phyloP scores from a whole-genome alignment of 92 coral and sea anemone species.

The Epizoanthus fatuus region DNA sequence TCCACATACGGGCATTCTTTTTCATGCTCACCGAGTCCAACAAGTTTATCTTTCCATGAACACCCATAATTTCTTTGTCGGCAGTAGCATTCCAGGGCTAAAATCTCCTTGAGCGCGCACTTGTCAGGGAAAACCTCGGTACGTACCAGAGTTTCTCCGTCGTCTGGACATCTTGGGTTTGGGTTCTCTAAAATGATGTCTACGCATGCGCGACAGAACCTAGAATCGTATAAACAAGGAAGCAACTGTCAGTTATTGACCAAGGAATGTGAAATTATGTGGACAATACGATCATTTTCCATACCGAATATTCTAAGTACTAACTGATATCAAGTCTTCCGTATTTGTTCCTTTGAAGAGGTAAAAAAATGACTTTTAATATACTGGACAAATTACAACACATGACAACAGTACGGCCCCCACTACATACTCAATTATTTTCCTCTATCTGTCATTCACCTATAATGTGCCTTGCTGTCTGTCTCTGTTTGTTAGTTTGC shows the following conservation, averaged over 20 bases:
- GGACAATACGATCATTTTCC: too few species aligned
- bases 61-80: slow-evolving; percentile 77
- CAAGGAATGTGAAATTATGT: not conserved
- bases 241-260: not conserved
- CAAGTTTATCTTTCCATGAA: slow-evolving; percentile 77
- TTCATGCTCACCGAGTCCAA: slow-evolving; percentile 53
- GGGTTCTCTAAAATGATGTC: slow-evolving; percentile 48
- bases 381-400: too few species aligned
- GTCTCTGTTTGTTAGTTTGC: too few species aligned
- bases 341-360: too few species aligned
- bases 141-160: slow-evolving; percentile 52
- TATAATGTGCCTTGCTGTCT: too few species aligned
- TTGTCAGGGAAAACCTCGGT: slow-evolving; percentile 75
- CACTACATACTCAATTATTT: too few species aligned
- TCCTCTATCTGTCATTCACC: too few species aligned
- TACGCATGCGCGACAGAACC: slow-evolving; percentile 71
- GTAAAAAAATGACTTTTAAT: too few species aligned
- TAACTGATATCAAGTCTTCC: too few species aligned
- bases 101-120: slow-evolving; percentile 81
- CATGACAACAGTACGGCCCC: too few species aligned
- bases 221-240: slow-evolving; percentile 29
- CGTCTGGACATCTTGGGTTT: slow-evolving; percentile 79
- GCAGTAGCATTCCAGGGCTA: slow-evolving; percentile 76
- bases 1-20: slow-evolving; percentile 70
- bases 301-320: too few species aligned